Base-by-base conservation (phyloP, 1,140 invertebrate genomes). In the Formica selysi region DNA sequence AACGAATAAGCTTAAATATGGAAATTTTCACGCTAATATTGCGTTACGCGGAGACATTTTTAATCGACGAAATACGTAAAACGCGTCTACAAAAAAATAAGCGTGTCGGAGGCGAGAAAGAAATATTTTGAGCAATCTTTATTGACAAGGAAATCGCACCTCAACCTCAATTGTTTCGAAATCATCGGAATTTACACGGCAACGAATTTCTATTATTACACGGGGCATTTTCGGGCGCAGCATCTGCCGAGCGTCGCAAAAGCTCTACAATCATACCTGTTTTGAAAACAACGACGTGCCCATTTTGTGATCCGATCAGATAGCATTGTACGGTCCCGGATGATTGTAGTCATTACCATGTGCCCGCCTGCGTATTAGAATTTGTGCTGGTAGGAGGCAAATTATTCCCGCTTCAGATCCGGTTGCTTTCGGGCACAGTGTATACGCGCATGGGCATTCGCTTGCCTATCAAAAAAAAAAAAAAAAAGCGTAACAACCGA, bases 321-420 rank as follows among this genome's bases (percentile, higher is more conserved):
- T 91, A 92, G 90, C 92, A 92, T 94, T 93, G 91, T 94, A 93
- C 94, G 92, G 91, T 88, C 76, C 59, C 79, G 80, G 91, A 93
- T 93, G 94, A 95, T 95, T 94, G 91, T 91, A 93, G 94, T 95
- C 90, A 94, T 95, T 95, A 95, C 90, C 44, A 76, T 73, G 76
- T 73, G 76, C 61, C 29, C 83, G 78, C 71, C 90, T 89, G 87
- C 88, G 92, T 91, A 93, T 94, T 94, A 94, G 92, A 93, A 93
- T 93, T 94, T 93, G 90, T 90, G 92, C 90, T 87, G 91, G 87
- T 89, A 89, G 89, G 86, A 89, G 88, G 85, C 71, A 87, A 91
- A 92, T 92, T 91, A 92, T 92, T 91, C 89, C 85, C 88, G 87
- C 89, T 91, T 89, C 88, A 80, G 70, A 62, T 76, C 59, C 83